Base-by-base conservation (phyloP, 2,888 invertebrate species). In the Pimpla rufipes region DNA sequence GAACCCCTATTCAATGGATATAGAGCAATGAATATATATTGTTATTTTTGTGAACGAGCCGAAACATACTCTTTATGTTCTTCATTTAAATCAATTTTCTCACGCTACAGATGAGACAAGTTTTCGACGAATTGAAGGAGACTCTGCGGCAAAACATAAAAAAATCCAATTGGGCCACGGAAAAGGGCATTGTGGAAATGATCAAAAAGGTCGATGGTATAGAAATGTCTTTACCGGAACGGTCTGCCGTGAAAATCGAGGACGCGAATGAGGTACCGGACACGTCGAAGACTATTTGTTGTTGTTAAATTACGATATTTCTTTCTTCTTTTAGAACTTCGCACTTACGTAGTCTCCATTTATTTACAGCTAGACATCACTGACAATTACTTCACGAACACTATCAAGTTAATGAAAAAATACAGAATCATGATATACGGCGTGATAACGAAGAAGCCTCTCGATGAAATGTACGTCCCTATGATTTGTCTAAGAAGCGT, bases 331-430 rank as follows among this genome's bases (percentile, higher is more conserved):
- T 52, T 64, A 68, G 68, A 76, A 16, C 45, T 45, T 40, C 16
- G 50, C 45, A 59, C 59, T 37, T 59, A 59, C 13, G 37, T 50
- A 37, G n/a, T 74, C 37, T 18, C 11, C 16, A 68, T 68, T 74
- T 75, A 83, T 81, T 86, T 84, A 75, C 77, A 90, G 89, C 40
- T 85, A 79, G 67, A 76, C 73, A 64, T 89, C 8, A 79, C 83
- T 7, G 79, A 80, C 59, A 87, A 90, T 81, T 90, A 88, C 29
- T 86, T 91, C 0, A 62, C 86, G 21, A 89, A 90, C 42, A 88
- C 90, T 2, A 68, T 91, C 62, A 81, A 16, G 62, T 81, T 90
- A 64, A 73, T 88, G 84, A 86, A 79, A 83, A 87, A 85, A 71
- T 89, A 88, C 68, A 87, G 91, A 85, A 67, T 37, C 50, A 66